phyloP scores from a whole-genome alignment of 1,140 invertebrate species.

The Paralvinella palmiformis region DNA sequence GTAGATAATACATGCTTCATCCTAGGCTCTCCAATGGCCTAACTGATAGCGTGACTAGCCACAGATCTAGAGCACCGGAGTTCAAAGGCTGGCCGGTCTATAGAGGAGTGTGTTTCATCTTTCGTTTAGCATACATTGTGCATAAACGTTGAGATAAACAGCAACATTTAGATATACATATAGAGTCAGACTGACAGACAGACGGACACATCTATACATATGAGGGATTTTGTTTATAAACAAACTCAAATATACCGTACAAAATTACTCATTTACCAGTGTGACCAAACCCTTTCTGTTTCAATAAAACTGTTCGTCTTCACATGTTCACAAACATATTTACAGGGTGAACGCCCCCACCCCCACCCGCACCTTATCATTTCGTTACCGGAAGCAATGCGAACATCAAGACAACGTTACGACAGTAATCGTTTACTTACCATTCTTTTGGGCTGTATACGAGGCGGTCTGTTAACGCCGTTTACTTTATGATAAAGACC shows the following conservation, averaged over 20 bases:
- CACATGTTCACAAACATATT: not conserved
- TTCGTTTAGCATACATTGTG: too few species aligned
- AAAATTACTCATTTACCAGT: too few species aligned
- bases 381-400: not conserved
- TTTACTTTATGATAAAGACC: conserved; percentile 99
- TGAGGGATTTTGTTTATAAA: too few species aligned
- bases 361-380: not conserved
- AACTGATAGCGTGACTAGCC: not conserved
- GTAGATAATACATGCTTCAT: not conserved
- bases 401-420: not conserved
- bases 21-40: not conserved
- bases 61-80: not conserved
- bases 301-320: not conserved
- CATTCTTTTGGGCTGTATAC: conserved; percentile 94
- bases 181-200: too few species aligned
- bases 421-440: conserved; percentile 20
- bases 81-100: not conserved
- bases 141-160: too few species aligned
- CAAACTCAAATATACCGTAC: too few species aligned
- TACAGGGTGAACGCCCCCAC: not conserved
- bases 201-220: too few species aligned
- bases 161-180: too few species aligned
- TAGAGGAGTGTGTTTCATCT: too few species aligned
- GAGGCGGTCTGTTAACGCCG: conserved; percentile 89
- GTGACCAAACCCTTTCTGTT: not conserved